phyloP scores from a whole-genome alignment of 2,113 vertebrate genomes.

The Muntiacus muntjak region DNA sequence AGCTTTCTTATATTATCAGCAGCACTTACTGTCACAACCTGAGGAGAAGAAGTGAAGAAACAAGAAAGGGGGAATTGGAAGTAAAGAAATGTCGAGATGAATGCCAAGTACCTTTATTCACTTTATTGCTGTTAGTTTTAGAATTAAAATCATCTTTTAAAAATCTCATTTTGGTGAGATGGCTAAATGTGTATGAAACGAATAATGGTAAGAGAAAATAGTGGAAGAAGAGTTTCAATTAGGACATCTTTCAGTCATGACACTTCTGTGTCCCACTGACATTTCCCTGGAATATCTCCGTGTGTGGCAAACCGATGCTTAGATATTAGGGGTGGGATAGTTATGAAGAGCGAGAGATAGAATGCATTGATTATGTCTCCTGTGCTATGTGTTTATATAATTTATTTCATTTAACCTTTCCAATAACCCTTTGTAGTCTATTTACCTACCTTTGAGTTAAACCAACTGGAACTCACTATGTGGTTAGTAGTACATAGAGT shows the following conservation, averaged over 20 bases:
- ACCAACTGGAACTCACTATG: neutral
- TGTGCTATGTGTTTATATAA: neutral
- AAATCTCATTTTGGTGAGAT: neutral
- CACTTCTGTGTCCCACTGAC: neutral
- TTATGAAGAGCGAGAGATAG: neutral
- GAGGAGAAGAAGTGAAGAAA: neutral
- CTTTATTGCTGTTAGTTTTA: neutral
- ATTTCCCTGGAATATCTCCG: neutral
- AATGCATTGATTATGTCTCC: neutral
- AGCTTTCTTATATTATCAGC: conserved; percentile 27
- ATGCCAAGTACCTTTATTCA: neutral
- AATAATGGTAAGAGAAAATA: neutral
- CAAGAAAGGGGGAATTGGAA: neutral
- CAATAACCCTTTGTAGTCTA: neutral
- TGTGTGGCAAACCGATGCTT: neutral
- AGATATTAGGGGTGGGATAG: neutral
- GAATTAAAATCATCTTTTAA: neutral
- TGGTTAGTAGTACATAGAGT: neutral
- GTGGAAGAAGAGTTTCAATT: neutral
- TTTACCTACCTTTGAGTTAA: neutral
- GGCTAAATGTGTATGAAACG: neutral
- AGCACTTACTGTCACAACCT: conserved; percentile 30
- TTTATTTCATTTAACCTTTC: neutral
- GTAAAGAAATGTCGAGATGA: neutral
- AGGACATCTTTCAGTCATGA: neutral